A percentile compares a stretch with the other conserved stretches of the same genome.
These are phyloP conservation scores for Osmerus eperlanus DNA, from an alignment of 2,113 vertebrate genomes.

Conservation along the genomic window DNA sequence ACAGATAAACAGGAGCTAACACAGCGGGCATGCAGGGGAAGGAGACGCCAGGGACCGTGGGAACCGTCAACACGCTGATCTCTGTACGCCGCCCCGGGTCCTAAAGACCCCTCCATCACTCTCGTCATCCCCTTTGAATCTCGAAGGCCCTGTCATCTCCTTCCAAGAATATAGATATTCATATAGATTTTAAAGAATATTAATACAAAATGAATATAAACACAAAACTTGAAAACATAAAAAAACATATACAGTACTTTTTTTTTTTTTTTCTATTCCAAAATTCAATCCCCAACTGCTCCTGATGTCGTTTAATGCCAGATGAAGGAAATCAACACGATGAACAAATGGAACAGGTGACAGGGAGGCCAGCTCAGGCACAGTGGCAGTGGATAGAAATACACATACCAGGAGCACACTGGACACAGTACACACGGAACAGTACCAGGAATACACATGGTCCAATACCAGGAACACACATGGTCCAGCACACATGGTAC, in stretches of 20 bases:
- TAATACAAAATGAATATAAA: constrained; percentile 42
- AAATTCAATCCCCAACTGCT: constrained; percentile 37
- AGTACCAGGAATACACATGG: constrained; percentile 11
- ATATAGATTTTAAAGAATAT: constrained; percentile 58
- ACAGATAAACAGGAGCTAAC: constrained; percentile 70
- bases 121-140: constrained; percentile 17
- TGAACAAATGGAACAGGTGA: constrained; percentile 12
- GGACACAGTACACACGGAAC: constrained; percentile 1
- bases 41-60: constrained; percentile 52
- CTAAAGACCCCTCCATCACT: constrained; percentile 17
- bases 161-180: constrained; percentile 61
- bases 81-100: neutral
- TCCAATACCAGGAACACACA: constrained; percentile 5
- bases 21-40: constrained; percentile 72
- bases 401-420: constrained; percentile 7
- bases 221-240: constrained; percentile 42
- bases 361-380: constrained; percentile 7
- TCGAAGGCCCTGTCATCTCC: constrained; percentile 52
- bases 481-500: constrained; percentile 5
- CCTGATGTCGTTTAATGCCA: constrained; percentile 48
- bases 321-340: constrained; percentile 21
- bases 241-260: constrained; percentile 52
- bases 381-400: constrained; percentile 5
- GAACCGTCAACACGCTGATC: constrained; percentile 24
- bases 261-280: constrained; percentile 3